Base-by-base conservation (phyloP, 2,797 vertebrate species). In the Acanthurus tractus region DNA sequence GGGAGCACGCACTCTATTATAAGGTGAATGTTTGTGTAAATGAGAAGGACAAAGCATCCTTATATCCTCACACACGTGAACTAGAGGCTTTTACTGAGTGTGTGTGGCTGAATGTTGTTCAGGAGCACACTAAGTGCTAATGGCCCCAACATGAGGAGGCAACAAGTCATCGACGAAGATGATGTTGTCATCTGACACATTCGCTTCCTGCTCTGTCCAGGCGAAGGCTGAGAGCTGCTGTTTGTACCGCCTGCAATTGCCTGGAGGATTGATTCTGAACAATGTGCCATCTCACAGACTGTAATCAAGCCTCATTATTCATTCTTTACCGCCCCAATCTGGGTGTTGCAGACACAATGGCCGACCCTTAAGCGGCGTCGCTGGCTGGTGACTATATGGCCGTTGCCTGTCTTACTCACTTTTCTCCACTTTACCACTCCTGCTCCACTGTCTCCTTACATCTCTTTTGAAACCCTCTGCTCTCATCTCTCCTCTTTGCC, bases 291-390 rank as follows among this genome's bases (percentile, higher is more conserved):
- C 91, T 92, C 91, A 88, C 79, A 57, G 86, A 87, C 93, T 84
- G 93, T 91, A 95, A 96, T 96, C 95, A 95, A 94, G 89, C 89
- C 86, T 93, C 92, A 94, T 95, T 94, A 95, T 94, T 94, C 94
- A 93, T 92, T 90, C 91, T 91, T 92, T 90, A 88, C 85, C 91
- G 82, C 77, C 81, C 77, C 89, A 87, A 85, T 91, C 86, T 86
- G 87, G 84, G 81, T 79, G 82, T 87, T 79, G 88, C 79, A 78
- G 79, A 90, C 87, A 93, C 88, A 91, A 92, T 90, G 88, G 81
- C 59, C 42, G 82, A 84, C 89, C 85, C 90, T 90, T 79, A 88
- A 91, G 92, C 82, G n/a, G 86, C 66, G 22, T 34, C 53, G 67
- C 86, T 80, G 86, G 82, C 79, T 89, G 75, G 82, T 84, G 89